Evolutionary conservation across 2,888 invertebrate genomes (phyloP), one percentile per base, ranked within the genome.

Genomic region (Cerastis leucographa): DNA sequence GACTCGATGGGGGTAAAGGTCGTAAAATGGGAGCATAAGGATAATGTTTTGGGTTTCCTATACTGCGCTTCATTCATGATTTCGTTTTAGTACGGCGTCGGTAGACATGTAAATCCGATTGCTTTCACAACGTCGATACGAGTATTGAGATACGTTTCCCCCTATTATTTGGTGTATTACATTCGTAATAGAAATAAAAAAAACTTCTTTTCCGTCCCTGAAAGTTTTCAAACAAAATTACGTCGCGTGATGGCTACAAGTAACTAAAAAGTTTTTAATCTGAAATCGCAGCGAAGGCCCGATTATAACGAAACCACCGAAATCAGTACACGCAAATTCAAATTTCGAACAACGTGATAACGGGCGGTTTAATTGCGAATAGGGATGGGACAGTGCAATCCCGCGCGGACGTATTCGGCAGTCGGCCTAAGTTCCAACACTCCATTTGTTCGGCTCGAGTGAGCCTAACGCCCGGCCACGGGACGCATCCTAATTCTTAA

Each of bases 1-100:
- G 93, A 93, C 94, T 95, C 93, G 96, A 96, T 96, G 96, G 96
- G 95, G 96, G 96, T 96, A 95, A 95, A 96, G 96, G 95, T 96
- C 96, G 96, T 96, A 96, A 96, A 96, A 96, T 96, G 96, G 95
- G 95, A 96, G 96, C 96, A 96, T 96, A 96, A 96, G 96, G 96
- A 96, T 96, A 96, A 96, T 96, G 96, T 95, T 96, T 95, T 95
- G 94, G 96, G 96, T 96, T 95, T 96, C 95, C 95, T 95, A 95
- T 94, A 96, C 96, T 93, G 95, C 94, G 95, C 94, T 96, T 96
- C 96, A 96, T 96, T 96, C 96, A 96, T 96, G 96, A 96, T 96
- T 96, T 95, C 95, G 94, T 95, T 96, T 96, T 95, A 96, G 96
- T 96, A 94, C 94, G 91, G 92, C 91, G 90, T 91, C 93, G 92